phyloP scores from a whole-genome alignment of 2,113 vertebrate species.

The Tringa solitaria region DNA sequence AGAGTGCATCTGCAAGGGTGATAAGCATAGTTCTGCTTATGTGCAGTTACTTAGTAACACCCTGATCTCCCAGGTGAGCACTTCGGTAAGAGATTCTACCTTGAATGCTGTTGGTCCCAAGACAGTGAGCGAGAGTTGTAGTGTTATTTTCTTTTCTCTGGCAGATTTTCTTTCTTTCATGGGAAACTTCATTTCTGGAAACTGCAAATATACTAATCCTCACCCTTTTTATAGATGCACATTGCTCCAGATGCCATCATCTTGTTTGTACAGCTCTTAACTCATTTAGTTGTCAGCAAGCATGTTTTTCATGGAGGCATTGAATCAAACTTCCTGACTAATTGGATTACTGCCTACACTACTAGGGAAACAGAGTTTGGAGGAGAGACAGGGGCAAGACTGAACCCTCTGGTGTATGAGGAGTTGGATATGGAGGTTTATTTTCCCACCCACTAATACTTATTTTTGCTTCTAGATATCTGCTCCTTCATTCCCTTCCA shows the following conservation, averaged over 20 bases:
- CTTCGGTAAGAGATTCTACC: neutral
- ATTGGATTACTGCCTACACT: neutral
- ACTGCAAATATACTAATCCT: neutral
- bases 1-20: neutral
- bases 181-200: neutral
- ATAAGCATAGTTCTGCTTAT: neutral
- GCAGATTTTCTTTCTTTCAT: neutral
- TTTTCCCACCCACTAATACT: neutral
- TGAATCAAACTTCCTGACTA: neutral
- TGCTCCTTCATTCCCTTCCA: neutral
- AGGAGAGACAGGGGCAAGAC: neutral
- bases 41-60: neutral
- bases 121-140: neutral
- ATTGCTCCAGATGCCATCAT: neutral
- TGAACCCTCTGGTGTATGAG: neutral
- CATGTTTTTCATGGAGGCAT: neutral
- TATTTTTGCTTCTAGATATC: neutral
- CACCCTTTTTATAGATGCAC: neutral
- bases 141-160: neutral
- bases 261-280: neutral
- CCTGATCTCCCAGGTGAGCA: neutral
- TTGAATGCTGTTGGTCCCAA: neutral
- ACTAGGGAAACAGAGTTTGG: neutral
- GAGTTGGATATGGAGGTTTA: neutral
- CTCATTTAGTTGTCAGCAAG: constrained; percentile 34